A percentile compares a stretch with the other conserved stretches of the same genome.
Conservation (phyloP, 2,113 vertebrate genomes). For the Phasianus colchicus region DNA sequence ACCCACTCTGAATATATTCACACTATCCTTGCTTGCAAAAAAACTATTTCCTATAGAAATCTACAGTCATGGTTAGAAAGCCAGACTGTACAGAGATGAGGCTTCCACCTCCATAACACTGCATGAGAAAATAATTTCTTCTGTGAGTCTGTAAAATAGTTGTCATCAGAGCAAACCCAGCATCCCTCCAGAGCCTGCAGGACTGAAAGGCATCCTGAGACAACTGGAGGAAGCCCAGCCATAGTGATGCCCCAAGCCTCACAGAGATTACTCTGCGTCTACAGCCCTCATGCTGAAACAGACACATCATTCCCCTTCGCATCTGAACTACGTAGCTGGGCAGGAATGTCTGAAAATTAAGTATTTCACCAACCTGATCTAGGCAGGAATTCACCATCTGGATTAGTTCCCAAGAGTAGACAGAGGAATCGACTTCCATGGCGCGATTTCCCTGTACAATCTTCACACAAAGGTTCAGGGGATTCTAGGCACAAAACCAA, state of each 20-base stretch:
- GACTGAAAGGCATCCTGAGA: not conserved
- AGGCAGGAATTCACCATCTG: slow-evolving; percentile 92
- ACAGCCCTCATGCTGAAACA: not conserved
- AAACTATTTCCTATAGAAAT: not conserved
- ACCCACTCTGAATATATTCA: not conserved
- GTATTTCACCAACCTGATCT: slow-evolving; percentile 84
- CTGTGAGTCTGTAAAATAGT: not conserved
- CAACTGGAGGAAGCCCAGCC: not conserved
- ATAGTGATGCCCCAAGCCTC: not conserved
- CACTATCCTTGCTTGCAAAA: not conserved
- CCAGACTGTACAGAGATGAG: not conserved
- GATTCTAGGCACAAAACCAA: slow-evolving; percentile 84
- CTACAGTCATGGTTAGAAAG: not conserved
- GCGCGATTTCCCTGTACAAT: slow-evolving; percentile 97
- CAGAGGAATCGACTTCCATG: slow-evolving; percentile 91
- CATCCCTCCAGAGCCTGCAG: not conserved
- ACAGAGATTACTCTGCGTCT: not conserved
- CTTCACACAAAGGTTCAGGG: slow-evolving; percentile 97
- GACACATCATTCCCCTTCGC: not conserved
- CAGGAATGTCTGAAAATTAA: not conserved
- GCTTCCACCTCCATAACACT: not conserved
- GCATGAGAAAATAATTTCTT: not conserved
- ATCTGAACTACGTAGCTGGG: not conserved
- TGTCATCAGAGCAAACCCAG: not conserved
- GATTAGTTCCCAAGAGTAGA: slow-evolving; percentile 89